Percentiles rank a stretch among this genome's conserved stretches.
Conservation (phyloP, 2,113 vertebrate genomes). For the Myotis davidii region DNA sequence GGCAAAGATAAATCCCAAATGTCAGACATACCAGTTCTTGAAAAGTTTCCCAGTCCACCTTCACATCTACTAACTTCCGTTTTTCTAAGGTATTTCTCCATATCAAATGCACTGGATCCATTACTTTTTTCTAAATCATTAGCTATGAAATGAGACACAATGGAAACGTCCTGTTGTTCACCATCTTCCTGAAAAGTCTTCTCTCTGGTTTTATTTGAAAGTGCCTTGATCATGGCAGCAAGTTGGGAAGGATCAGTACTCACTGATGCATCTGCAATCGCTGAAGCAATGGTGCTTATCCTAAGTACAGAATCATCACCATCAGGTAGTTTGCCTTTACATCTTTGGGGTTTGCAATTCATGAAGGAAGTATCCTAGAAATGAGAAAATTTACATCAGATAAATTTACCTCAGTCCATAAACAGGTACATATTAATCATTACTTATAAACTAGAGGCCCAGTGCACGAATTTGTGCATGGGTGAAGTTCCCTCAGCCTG, state of each 20-base stretch:
- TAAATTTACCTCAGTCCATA: neutral
- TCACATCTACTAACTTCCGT: slow-evolving; percentile 83
- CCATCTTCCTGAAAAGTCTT: slow-evolving; percentile 51
- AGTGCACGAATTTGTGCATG: no score
- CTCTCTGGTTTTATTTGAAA: slow-evolving; percentile 88
- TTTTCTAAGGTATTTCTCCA: slow-evolving; percentile 94
- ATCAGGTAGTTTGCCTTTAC: neutral
- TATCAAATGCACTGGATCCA: slow-evolving; percentile 84
- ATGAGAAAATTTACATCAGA: slow-evolving; percentile 40
- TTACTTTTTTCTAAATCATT: slow-evolving; percentile 82
- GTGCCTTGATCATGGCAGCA: slow-evolving; percentile 93
- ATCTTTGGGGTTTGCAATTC: slow-evolving; percentile 8
- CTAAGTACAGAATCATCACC: slow-evolving; percentile 87
- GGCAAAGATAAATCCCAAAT: slow-evolving; percentile 66
- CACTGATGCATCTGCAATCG: slow-evolving; percentile 93
- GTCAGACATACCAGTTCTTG: slow-evolving; percentile 60
- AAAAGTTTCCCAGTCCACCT: slow-evolving; percentile 73
- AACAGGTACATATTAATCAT: neutral
- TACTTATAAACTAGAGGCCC: neutral
- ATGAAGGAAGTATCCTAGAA: slow-evolving; percentile 76
- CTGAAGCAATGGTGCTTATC: slow-evolving; percentile 95
- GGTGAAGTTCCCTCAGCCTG: no score
- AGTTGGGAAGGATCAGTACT: slow-evolving; percentile 94
- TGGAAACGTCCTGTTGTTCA: slow-evolving; percentile 17
- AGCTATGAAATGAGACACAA: slow-evolving; percentile 53